Conservation (phyloP, 2,113 vertebrate genomes). For the Ptychochromis oligacanthus region DNA sequence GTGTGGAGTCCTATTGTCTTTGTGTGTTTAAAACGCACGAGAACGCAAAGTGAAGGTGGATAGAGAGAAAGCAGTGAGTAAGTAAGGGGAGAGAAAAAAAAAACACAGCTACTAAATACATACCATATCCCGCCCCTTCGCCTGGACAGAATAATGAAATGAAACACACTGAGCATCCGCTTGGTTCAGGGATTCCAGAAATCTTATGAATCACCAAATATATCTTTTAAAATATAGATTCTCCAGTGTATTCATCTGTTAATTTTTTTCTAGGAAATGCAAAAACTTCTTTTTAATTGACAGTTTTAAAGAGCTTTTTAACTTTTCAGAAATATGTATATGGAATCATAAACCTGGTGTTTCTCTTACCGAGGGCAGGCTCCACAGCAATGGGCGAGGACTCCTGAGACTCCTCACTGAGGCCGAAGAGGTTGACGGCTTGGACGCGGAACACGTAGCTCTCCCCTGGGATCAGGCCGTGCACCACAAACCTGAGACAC, state of each 20-base stretch:
- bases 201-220: background rate
- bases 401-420: slow-evolving; percentile 94
- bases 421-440: slow-evolving; percentile 88
- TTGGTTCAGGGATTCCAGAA: background rate
- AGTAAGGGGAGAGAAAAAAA: background rate
- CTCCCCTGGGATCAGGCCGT: slow-evolving; percentile 89
- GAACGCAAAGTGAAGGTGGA: slow-evolving; percentile 3
- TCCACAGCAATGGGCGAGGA: slow-evolving; percentile 88
- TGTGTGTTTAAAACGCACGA: slow-evolving; percentile 12
- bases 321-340: background rate
- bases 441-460: slow-evolving; percentile 94
- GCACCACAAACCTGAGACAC: slow-evolving; percentile 89
- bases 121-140: slow-evolving; percentile 72
- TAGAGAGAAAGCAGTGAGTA: background rate
- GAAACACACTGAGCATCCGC: background rate
- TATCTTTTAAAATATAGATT: background rate
- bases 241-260: background rate
- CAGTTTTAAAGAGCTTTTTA: background rate
- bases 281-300: background rate
- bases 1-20: background rate
- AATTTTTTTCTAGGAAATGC: background rate
- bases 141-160: slow-evolving; percentile 58
- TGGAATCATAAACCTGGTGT: background rate
- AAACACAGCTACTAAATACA: slow-evolving; percentile 47
- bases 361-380: slow-evolving; percentile 88